Evolutionary conservation across 2,888 invertebrate species (phyloP), one percentile per base, ranked within the genome.

Genomic region (Cabera pusaria): DNA sequence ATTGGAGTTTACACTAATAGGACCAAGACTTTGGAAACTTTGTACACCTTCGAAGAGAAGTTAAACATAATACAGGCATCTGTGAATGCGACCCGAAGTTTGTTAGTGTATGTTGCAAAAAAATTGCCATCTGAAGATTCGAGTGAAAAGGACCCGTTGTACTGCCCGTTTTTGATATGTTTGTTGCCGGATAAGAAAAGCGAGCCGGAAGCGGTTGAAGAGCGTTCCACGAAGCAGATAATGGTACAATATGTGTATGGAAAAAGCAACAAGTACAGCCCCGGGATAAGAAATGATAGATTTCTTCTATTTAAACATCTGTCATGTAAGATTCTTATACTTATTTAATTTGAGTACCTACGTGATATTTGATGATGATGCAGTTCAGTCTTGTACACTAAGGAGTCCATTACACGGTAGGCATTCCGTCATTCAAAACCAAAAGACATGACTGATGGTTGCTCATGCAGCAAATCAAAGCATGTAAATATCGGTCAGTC

Each of bases 181-280:
- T 70, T 93, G 46, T 71, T 90, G 51, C 75, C 84, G 28, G 77
- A 81, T 35, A 73, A 85, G 57, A 60, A 72, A 25, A 64, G 66
- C 31, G 63, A 55, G 0, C 79, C 86, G 1, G 69, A 73, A 21
- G 71, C 72, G 27, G 64, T 90, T 0, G 89, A 92, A 49, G 87
- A 90, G 14, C 89, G 91, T 21, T 91, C 92, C 16, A 81, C 90
- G 0, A 94, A 93, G 41, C 96, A 96, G 80, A 92, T 94, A 16
- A 93, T 95, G 91, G 90, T 94, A 31, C 96, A 96, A 65, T 96
- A 95, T 90, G 87, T 94, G 5, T 93, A 94, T 62, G 92, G 91
- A 20, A 93, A 88, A 44, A 87, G 82, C 40, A 80, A 86, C 44
- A 85, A 87, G 49, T 89, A 87, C 52, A 86, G 85, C 35, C 88